These are phyloP conservation scores for Gryllus longicercus DNA, from an alignment of 2,888 invertebrate genomes.

Conservation along the genomic window DNA sequence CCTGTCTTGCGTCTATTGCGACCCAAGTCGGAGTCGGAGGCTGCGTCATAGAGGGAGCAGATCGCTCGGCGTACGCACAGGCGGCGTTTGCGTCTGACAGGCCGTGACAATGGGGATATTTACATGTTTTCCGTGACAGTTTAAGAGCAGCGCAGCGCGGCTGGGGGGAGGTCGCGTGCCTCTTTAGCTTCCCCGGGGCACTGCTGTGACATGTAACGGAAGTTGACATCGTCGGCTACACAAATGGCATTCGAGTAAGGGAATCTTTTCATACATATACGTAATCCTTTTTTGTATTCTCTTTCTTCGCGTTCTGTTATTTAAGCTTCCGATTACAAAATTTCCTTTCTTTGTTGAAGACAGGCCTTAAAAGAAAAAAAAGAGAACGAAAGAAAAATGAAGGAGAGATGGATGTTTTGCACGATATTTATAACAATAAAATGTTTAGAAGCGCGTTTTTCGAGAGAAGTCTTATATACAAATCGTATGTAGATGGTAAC, in stretches of 20 bases:
- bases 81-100: neutral
- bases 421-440: neutral
- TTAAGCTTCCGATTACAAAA: slow-evolving; percentile 17
- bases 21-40: too few species aligned
- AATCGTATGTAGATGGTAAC: neutral
- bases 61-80: too few species aligned
- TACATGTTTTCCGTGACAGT: neutral
- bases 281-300: neutral
- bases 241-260: neutral
- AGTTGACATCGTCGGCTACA: neutral
- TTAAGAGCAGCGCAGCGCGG: neutral
- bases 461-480: neutral
- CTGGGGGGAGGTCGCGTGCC: neutral
- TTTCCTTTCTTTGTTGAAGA: neutral
- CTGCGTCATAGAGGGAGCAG: too few species aligned
- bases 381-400: neutral
- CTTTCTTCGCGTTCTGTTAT: slow-evolving; percentile 2
- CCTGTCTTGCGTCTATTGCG: too few species aligned
- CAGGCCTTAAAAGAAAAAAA: neutral
- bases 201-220: neutral
- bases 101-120: neutral
- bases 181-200: neutral
- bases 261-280: slow-evolving; percentile 3
- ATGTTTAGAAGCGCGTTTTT: neutral
- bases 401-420: slow-evolving; percentile 4